These are phyloP conservation scores for Prionace glauca DNA, from an alignment of 2,797 vertebrate species.

Conservation along the genomic window DNA sequence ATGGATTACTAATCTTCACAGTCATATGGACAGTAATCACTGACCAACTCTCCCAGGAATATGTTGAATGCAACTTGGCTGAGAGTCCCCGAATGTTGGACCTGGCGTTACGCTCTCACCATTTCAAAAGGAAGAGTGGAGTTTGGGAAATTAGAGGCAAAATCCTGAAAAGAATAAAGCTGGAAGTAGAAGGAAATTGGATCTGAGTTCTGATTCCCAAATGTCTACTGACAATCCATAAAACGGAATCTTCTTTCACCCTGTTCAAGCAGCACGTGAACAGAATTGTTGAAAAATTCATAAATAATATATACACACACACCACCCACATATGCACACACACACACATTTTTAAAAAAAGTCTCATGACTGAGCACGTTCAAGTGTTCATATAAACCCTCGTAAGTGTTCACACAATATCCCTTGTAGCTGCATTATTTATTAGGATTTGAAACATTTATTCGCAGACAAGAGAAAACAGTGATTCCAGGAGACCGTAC, in stretches of 20 bases:
- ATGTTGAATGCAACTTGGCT: too few relatives aligned
- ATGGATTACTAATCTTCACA: not conserved
- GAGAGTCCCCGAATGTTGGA: too few relatives aligned
- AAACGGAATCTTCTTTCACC: not conserved
- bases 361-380: not conserved
- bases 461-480: slow-evolving; percentile 48
- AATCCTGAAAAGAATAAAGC: too few relatives aligned
- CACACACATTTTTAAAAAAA: not conserved
- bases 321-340: too few relatives aligned
- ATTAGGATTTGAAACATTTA: slow-evolving; percentile 84
- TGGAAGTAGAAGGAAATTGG: not conserved
- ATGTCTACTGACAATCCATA: not conserved
- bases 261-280: not conserved
- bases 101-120: too few relatives aligned
- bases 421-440: slow-evolving; percentile 77
- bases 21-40: not conserved
- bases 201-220: not conserved
- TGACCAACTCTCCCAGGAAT: not conserved
- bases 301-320: slow-evolving; percentile 7
- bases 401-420: slow-evolving; percentile 74
- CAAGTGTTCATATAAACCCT: slow-evolving; percentile 58
- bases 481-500: slow-evolving; percentile 1
- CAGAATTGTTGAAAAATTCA: not conserved
- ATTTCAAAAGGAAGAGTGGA: not conserved
- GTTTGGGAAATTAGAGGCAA: not conserved